phyloP scores from a whole-genome alignment of 2,888 invertebrate species.

The Drosophila anceps region DNA sequence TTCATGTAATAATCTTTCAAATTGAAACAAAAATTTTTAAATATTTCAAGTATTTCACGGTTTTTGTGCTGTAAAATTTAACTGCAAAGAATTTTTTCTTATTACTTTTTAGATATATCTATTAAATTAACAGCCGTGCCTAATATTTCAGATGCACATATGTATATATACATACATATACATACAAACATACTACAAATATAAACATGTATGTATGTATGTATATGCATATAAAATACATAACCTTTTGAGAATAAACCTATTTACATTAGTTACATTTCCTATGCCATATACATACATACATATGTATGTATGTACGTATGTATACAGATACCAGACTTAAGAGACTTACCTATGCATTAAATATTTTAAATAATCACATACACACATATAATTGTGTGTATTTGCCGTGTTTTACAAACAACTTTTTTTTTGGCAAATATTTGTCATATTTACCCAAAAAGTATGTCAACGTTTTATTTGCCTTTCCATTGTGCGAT shows the following conservation, averaged over 20 bases:
- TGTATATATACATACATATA: not conserved
- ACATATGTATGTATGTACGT: too few relatives aligned
- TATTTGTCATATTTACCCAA: slow-evolving; percentile 55
- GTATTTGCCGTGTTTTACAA: slow-evolving; percentile 20
- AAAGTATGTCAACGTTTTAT: slow-evolving; percentile 57
- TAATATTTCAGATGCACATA: too few relatives aligned
- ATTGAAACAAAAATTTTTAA: too few relatives aligned
- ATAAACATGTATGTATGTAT: not conserved
- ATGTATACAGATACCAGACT: not conserved
- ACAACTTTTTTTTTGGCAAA: slow-evolving; percentile 45
- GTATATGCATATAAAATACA: not conserved
- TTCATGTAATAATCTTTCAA: too few relatives aligned
- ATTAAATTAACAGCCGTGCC: too few relatives aligned
- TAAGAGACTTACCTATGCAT: not conserved
- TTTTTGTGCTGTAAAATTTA: too few relatives aligned
- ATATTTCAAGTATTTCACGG: too few relatives aligned
- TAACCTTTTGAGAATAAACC: not conserved
- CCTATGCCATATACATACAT: not conserved
- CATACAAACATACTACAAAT: not conserved
- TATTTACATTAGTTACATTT: not conserved
- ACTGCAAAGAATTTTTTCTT: too few relatives aligned
- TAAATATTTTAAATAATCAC: not conserved
- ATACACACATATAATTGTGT: not conserved
- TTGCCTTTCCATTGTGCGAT: slow-evolving; percentile 49
- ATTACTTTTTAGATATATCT: too few relatives aligned